A percentile compares a stretch with the other conserved stretches of the same genome.
These are phyloP conservation scores for Phengaris arion DNA, from an alignment of 2,888 invertebrate species.

Conservation along the genomic window DNA sequence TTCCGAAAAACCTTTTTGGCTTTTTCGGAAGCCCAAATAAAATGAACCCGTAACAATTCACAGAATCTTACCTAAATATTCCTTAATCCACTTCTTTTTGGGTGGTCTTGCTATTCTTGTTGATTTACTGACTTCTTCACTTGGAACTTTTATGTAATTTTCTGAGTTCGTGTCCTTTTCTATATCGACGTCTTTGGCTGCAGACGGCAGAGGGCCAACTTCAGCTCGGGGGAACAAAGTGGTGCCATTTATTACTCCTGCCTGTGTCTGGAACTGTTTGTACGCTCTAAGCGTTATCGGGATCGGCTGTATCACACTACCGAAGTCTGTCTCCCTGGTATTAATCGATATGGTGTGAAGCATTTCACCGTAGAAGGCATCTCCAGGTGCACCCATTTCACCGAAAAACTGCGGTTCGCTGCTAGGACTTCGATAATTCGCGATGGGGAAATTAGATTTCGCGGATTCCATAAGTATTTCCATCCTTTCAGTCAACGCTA, in stretches of 20 bases:
- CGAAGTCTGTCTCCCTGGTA: constrained; percentile 69
- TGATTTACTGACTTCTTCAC: constrained; percentile 51
- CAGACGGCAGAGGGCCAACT: constrained; percentile 48
- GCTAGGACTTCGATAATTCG: constrained; percentile 56
- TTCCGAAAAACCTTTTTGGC: not conserved
- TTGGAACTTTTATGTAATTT: constrained; percentile 34
- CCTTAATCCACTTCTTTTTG: constrained; percentile 87
- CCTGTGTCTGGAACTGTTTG: constrained; percentile 55
- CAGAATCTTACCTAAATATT: constrained; percentile 80
- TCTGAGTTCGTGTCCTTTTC: constrained; percentile 35
- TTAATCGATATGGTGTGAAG: constrained; percentile 68
- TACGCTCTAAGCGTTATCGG: constrained; percentile 65
- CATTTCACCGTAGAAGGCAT: constrained; percentile 58
- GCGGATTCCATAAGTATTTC: constrained; percentile 75
- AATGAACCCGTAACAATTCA: not conserved
- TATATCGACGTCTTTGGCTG: constrained; percentile 48
- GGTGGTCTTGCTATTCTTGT: constrained; percentile 72
- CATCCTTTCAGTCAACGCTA: constrained; percentile 66
- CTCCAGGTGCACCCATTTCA: constrained; percentile 63
- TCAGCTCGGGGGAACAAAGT: constrained; percentile 38
- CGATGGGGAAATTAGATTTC: constrained; percentile 68
- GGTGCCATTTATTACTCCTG: constrained; percentile 45
- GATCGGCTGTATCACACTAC: constrained; percentile 65
- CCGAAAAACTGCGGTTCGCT: constrained; percentile 57
- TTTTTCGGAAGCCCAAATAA: no score